Evolutionary conservation across 2,888 invertebrate species (phyloP), one percentile per base, ranked within the genome.

Genomic region (Tubulanus polymorphus): DNA sequence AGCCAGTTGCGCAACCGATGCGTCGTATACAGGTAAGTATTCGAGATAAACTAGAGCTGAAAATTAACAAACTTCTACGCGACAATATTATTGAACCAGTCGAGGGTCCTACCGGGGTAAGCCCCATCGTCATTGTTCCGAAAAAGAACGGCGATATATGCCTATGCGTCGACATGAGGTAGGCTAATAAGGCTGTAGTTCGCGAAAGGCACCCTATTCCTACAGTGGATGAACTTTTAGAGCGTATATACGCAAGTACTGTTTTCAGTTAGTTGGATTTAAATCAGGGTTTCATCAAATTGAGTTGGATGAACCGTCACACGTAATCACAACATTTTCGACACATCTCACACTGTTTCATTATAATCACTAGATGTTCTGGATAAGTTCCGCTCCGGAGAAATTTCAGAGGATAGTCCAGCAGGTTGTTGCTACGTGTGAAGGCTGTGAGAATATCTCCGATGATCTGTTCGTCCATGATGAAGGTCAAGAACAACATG

Each of bases 391-490:
- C 25, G 59, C 61, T 25, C 59, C 57, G 5, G 46, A 29, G 18
- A 37, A 35, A 32, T 53, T 30, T 30, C 29, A 53, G 20, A 37
- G 46, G 25, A 46, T 6, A 6, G 26, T 49, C 26, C 50, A 51
- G 29, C 57, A 63, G 25, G 10, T 53, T 2, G 46, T 61, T 27
- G 35, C 37, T 27, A 51, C 49, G 41, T 53, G 59, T 27, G 48
- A 57, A 1, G 62, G 64, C 25, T 63, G 61, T 15, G 6, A 51
- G 25, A 56, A 51, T 28, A 57, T 62, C 23, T 53, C 37, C 23
- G 55, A 60, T 51, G 64, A 63, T 37, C 55, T 63, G 10, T 53
- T 65, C 23, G 54, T 65, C 8, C 62, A 65, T 61, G 63, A 61
- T 6, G 20, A 26, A 25, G 41, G 32, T 41, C 18, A 41, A 8